Evolutionary conservation across 1,140 invertebrate species (phyloP).

Genomic region (Drosophila elegans): DNA sequence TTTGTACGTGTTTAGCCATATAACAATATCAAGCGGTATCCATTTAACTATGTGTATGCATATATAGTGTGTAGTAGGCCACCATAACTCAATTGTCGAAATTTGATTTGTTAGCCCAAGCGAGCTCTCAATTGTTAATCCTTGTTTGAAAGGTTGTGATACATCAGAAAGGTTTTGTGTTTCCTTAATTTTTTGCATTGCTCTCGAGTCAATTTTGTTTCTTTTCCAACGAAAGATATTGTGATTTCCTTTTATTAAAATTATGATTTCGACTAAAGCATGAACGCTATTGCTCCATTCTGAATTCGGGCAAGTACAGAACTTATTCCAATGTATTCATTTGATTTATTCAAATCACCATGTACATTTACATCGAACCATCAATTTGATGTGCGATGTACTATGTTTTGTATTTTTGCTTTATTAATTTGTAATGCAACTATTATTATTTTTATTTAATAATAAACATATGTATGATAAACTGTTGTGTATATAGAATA

Average conservation of each 20-base stretch:
- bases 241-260: conserved; percentile 49
- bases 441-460: conserved; percentile 72
- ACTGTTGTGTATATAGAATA: conserved; percentile 83
- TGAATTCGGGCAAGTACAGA: conserved; percentile 35
- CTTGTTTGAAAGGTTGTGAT: conserved; percentile 81
- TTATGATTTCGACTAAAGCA: conserved; percentile 41
- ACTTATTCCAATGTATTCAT: conserved; percentile 50
- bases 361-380: conserved; percentile 40
- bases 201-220: conserved; percentile 20
- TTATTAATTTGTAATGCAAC: conserved; percentile 78
- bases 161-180: conserved; percentile 67
- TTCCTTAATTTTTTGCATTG: conserved; percentile 70
- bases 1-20: conserved; percentile 77
- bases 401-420: conserved; percentile 64
- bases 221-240: conserved; percentile 40
- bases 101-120: conserved; percentile 52
- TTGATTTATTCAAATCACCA: conserved; percentile 36
- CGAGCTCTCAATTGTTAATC: conserved; percentile 66
- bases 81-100: conserved; percentile 68
- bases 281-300: conserved; percentile 35
- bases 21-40: conserved; percentile 60
- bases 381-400: conserved; percentile 60
- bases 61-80: conserved; percentile 63
- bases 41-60: conserved; percentile 43
- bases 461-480: conserved; percentile 70